Conservation (phyloP, 2,888 invertebrate species). For the Ypsolopha scabrella region DNA sequence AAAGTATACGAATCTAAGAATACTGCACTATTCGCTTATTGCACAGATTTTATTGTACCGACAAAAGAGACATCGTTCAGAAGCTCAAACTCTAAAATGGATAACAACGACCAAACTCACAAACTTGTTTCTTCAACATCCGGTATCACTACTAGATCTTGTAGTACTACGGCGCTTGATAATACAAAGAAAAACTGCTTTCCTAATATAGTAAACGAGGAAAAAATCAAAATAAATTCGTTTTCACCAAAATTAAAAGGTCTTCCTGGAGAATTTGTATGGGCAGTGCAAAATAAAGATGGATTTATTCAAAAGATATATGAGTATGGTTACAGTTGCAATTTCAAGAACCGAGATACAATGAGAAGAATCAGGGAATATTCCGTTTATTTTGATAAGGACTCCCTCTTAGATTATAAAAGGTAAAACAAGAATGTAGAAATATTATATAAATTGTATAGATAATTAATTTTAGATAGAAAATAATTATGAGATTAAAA, state of each 20-base stretch:
- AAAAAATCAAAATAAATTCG: conserved; percentile 13
- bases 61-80: no score
- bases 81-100: no score
- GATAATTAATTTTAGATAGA: background rate
- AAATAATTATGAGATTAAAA: background rate
- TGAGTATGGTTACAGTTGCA: conserved; percentile 39
- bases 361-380: conserved; percentile 49
- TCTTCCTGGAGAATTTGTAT: conserved; percentile 48
- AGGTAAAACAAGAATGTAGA: conserved; percentile 19
- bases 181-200: no score
- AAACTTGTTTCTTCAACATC: no score
- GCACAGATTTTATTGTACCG: no score
- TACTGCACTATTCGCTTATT: conserved; percentile 10
- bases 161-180: no score
- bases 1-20: conserved; percentile 42
- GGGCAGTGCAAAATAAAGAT: conserved; percentile 54
- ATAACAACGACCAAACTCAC: no score
- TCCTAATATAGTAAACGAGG: background rate
- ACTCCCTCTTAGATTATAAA: conserved; percentile 43
- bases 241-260: conserved; percentile 39
- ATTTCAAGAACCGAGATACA: conserved; percentile 40
- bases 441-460: no score
- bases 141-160: no score
- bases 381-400: conserved; percentile 53
- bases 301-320: conserved; percentile 55